These are phyloP conservation scores for Hyperopisus bebe DNA, from an alignment of 2,113 vertebrate species.

Conservation along the genomic window DNA sequence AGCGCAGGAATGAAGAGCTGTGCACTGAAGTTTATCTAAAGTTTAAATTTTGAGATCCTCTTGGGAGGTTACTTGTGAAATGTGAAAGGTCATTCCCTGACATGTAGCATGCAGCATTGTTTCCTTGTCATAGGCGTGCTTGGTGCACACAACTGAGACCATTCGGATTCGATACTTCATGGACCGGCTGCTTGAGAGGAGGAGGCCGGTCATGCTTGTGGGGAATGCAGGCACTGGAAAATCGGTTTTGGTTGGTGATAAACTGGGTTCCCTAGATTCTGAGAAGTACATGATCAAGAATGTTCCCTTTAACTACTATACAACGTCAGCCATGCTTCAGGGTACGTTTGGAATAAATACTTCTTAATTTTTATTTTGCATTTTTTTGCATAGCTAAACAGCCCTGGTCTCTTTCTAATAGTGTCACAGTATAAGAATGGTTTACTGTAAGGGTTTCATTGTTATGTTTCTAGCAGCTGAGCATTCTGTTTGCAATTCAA, in stretches of 20 bases:
- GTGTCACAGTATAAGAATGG: neutral
- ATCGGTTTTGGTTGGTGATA: slow-evolving; percentile 77
- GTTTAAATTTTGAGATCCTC: neutral
- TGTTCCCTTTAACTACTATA: slow-evolving; percentile 89
- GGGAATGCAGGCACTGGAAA: slow-evolving; percentile 82
- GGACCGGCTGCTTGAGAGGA: slow-evolving; percentile 67
- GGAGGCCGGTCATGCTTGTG: slow-evolving; percentile 79
- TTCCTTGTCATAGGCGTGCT: slow-evolving; percentile 67
- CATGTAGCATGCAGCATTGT: neutral
- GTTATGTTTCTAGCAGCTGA: slow-evolving; percentile 5
- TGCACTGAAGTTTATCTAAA: neutral
- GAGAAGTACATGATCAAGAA: slow-evolving; percentile 77
- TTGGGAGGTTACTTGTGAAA: neutral
- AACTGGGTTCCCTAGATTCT: slow-evolving; percentile 64
- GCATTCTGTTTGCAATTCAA: slow-evolving; percentile 13
- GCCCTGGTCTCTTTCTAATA: neutral
- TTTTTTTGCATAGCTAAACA: neutral
- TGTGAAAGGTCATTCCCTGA: neutral
- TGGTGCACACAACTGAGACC: slow-evolving; percentile 84
- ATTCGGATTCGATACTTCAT: slow-evolving; percentile 77
- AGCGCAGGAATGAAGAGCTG: neutral
- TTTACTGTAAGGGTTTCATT: neutral
- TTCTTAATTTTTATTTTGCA: neutral
- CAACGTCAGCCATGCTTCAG: slow-evolving; percentile 89
- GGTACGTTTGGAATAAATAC: slow-evolving; percentile 55